Percentiles rank a stretch among this genome's conserved stretches.
Conservation (phyloP, 2,888 invertebrate genomes). For the Erpobdella octoculata region DNA sequence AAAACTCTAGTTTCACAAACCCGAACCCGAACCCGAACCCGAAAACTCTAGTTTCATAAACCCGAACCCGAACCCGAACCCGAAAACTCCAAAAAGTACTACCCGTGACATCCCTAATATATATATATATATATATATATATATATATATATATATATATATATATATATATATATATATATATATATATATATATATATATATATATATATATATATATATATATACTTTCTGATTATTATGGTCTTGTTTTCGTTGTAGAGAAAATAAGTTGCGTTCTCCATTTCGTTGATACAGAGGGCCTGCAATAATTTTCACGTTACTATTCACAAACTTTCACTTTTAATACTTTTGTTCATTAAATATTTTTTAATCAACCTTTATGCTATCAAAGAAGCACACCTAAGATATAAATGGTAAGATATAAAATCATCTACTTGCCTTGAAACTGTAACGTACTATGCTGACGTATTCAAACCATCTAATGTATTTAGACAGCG, state of each 20-base stretch:
- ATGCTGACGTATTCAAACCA: slow-evolving; percentile 50
- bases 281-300: slow-evolving; percentile 16
- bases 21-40: no score
- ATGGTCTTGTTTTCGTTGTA: slow-evolving; percentile 17
- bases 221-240: background rate
- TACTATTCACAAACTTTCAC: background rate
- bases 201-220: no score
- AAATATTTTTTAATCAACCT: no score
- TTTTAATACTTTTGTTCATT: background rate
- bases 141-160: no score
- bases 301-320: background rate
- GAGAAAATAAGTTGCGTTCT: slow-evolving; percentile 4
- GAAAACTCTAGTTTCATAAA: no score
- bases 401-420: background rate
- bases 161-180: no score
- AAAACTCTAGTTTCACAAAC: no score
- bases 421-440: background rate
- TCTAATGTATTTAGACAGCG: slow-evolving; percentile 45
- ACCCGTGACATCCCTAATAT: no score
- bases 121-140: no score
- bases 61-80: no score
- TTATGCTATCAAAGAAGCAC: background rate
- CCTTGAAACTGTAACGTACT: slow-evolving; percentile 42
- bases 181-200: no score
- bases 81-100: no score